Conservation (phyloP, 92 coral and sea anemone species). For the Zoanthus solanderi region DNA sequence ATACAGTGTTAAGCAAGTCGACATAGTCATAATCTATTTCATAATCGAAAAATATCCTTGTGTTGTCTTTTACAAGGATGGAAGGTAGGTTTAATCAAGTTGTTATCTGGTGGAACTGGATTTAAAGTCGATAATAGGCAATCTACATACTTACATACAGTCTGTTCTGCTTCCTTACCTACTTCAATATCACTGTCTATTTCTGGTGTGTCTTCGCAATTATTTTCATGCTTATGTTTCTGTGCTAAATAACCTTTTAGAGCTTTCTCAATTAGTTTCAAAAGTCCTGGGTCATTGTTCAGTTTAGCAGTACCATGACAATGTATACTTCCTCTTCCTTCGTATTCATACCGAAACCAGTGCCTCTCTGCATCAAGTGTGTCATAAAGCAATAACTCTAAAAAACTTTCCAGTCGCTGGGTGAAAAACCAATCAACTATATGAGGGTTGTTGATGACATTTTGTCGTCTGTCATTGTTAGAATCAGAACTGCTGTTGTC, state of each 20-base stretch:
- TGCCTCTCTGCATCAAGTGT: too few species aligned
- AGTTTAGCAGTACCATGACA: too few species aligned
- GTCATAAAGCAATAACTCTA: too few species aligned
- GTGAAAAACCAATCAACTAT: neutral
- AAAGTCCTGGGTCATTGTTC: neutral
- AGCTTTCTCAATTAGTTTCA: slow-evolving; percentile 34
- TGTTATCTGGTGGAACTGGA: slow-evolving; percentile 39
- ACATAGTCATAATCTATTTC: slow-evolving; percentile 35
- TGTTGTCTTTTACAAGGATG: slow-evolving; percentile 50
- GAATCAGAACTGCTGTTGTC: neutral
- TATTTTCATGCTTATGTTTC: slow-evolving; percentile 39
- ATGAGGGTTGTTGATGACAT: too few species aligned
- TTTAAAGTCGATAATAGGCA: slow-evolving; percentile 30
- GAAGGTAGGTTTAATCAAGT: slow-evolving; percentile 27
- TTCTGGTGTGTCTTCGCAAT: slow-evolving; percentile 30
- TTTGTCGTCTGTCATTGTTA: too few species aligned
- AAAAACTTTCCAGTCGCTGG: neutral
- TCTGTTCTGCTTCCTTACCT: slow-evolving; percentile 43
- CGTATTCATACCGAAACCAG: too few species aligned
- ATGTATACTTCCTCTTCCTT: too few species aligned
- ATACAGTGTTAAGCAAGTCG: slow-evolving; percentile 33
- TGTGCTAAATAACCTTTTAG: slow-evolving; percentile 49
- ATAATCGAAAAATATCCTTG: slow-evolving; percentile 27
- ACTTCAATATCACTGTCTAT: slow-evolving; percentile 43
- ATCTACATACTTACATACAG: slow-evolving; percentile 49